phyloP scores from a whole-genome alignment of 2,888 invertebrate genomes.

The Cantharis lateralis region DNA sequence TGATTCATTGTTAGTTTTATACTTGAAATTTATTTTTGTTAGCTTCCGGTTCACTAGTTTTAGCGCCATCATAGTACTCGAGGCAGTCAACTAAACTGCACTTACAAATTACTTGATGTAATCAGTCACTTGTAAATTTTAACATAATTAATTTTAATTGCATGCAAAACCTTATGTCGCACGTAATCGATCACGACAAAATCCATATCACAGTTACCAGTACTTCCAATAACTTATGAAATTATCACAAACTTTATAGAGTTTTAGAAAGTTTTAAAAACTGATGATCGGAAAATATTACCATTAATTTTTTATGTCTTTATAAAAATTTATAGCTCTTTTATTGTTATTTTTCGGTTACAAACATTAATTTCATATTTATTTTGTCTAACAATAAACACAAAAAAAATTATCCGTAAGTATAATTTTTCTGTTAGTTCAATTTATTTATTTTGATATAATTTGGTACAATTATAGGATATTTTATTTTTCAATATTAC shows the following conservation, averaged over 20 bases:
- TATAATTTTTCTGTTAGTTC: not conserved
- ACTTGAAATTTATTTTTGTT: not conserved
- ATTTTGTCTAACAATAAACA: not conserved
- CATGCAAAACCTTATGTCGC: not conserved
- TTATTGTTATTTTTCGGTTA: not conserved
- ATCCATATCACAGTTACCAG: not conserved
- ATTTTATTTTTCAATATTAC: too few relatives aligned
- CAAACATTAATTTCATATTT: not conserved
- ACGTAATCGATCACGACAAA: not conserved
- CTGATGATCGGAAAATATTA: not conserved
- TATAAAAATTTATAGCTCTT: not conserved
- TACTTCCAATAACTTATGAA: not conserved
- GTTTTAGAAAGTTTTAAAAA: not conserved
- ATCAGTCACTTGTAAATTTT: not conserved
- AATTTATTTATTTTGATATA: not conserved
- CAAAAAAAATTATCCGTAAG: not conserved
- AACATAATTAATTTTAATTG: not conserved
- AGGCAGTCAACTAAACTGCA: not conserved
- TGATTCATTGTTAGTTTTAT: not conserved
- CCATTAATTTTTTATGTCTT: not conserved
- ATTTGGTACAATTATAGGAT: too few relatives aligned
- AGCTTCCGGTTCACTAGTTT: not conserved
- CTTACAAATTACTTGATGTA: not conserved
- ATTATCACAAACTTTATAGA: not conserved
- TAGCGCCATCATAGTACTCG: not conserved